These are phyloP conservation scores for Astatoreochromis straeleni DNA, from an alignment of 2,113 vertebrate genomes.

Conservation along the genomic window DNA sequence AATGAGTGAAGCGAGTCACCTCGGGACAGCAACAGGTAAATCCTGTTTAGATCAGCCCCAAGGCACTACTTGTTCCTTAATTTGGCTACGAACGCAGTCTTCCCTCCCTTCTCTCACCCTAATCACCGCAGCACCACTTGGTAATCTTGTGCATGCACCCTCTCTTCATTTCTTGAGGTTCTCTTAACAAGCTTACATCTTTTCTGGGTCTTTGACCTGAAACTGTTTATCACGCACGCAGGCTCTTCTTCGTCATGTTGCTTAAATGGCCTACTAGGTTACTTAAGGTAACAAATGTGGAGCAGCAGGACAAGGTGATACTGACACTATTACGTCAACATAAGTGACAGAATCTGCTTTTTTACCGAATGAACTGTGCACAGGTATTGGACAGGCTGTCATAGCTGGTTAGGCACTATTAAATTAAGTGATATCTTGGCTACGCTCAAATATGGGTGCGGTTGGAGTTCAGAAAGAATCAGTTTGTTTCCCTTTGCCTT, in stretches of 20 bases:
- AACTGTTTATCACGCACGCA: not conserved
- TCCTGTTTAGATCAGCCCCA: conserved; percentile 64
- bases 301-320: conserved; percentile 17
- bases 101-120: conserved; percentile 4
- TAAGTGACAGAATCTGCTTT: not conserved
- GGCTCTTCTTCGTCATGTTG: not conserved
- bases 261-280: not conserved
- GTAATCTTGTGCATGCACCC: conserved; percentile 22
- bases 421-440: not conserved
- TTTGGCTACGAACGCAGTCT: conserved; percentile 4
- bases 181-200: not conserved
- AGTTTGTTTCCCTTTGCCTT: not conserved
- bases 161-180: not conserved
- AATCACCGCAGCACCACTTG: conserved; percentile 33
- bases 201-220: not conserved
- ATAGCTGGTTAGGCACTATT: not conserved
- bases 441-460: not conserved
- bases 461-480: not conserved
- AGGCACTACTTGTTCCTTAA: conserved; percentile 47
- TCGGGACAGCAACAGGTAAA: conserved; percentile 63
- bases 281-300: not conserved
- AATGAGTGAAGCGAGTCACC: conserved; percentile 50
- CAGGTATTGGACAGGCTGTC: not conserved
- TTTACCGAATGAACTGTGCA: not conserved
- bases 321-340: conserved; percentile 7